Evolutionary conservation across 2,797 vertebrate genomes (phyloP), one percentile per base, ranked within the genome.

Genomic region (Naso thynnoides): DNA sequence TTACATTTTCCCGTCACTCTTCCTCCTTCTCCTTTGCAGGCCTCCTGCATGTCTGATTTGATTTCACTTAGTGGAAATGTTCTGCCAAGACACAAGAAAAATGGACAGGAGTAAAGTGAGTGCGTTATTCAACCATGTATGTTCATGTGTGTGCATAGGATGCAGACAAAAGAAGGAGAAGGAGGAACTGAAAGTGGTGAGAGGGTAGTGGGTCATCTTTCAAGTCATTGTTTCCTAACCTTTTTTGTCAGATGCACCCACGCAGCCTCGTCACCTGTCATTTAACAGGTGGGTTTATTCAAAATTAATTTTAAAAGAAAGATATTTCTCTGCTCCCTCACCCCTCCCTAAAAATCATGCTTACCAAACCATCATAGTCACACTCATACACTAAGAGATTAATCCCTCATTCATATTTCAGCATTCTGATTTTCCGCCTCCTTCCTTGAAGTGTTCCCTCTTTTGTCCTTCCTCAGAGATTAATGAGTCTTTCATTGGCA

Each of bases 1-100:
- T 83, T 82, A 79, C 87, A 74, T 90, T 89, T 92, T 75, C 64
- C 48, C 63, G 65, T 75, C 76, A 48, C 59, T 68, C 62, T 69
- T 11, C 27, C 60, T 23, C 63, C 70, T 48, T 23, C 72, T 39
- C 53, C 49, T 54, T 39, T 15, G 57, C 62, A 71, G 47, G 19
- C 27, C 45, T 16, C 16, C 63, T 71, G 65, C 59, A 55, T 68
- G 69, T 73, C 70, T 44, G 74, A 82, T 85, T 69, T 64, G 41
- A 45, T 84, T 86, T 81, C 31, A 11, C 62, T 65, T 57, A 2
- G 36, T 23, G 41, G 81, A 88, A 82, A 82, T 9, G 45, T 66
- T 81, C 50, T 50, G 67, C 39, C 14, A 6, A 27, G 36, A 59
- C 72, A 57, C 8, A 1, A 63, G 73, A 27, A 52, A 64, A 38